Evolutionary conservation across 64 coral and sea anemone genomes (phyloP), one percentile per base, ranked within the genome.

Genomic region (Pocillopora damicornis): DNA sequence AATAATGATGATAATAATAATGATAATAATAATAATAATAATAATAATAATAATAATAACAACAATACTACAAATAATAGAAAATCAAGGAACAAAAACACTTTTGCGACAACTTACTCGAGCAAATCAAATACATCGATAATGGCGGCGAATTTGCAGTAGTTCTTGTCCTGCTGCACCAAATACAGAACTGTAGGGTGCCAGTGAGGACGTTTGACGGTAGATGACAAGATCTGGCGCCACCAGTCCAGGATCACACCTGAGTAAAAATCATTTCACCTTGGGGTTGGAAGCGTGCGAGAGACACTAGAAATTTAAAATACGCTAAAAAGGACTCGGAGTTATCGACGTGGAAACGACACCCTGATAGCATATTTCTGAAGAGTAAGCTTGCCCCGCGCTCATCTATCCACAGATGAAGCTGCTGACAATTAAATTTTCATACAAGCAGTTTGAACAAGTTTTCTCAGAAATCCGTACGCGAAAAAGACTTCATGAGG

Each of bases 241-340:
- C 93, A 99, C 97, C 97, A 95, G 37, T 99, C 97, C 58, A 99
- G 86, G 78, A 99, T 90, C 11, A 99, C 92, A 79, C 93, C 97
- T 99, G 63, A 17, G 59, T 11, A 58, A 20, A 45, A 42, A 73
- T 9, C 67, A 76, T 11, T 11, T 30, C 4, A 71, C 42, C 42
- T 51, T 7, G 42, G 42, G 42, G 42, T 51, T 4, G 42, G 42
- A 51, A 51, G 42, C 42, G 3, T 51, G 42, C 7, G 42, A 51
- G 42, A 7, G 7, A 51, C 42, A 51, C 3, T 51, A 51, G 42
- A 51, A 51, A 51, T 51, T 51, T 2, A 7, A 51, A 51, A 51
- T 51, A 51, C 2, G 3, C 42, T 51, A 2, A 51, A 51, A 7
- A 7, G 42, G 7, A 51, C 42, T 4, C 7, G 42, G 7, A 7